Evolutionary conservation across 2,113 vertebrate species (phyloP).

Genomic region (Sisor rabdophorus): DNA sequence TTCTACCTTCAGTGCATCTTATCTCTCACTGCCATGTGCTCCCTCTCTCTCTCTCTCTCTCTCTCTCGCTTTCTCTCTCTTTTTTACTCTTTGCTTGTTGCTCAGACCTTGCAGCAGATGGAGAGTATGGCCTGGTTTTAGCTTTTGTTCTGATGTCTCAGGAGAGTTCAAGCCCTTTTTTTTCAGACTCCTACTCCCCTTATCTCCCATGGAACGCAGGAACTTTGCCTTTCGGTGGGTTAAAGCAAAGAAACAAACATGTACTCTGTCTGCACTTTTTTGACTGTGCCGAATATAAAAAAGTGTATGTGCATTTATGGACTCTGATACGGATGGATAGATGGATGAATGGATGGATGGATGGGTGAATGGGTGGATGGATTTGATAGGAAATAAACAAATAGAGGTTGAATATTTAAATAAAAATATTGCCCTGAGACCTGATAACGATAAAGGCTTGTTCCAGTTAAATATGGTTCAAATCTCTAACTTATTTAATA

Average conservation of each 20-base stretch:
- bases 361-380: too few species aligned
- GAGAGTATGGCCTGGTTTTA: conserved; percentile 94
- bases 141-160: conserved; percentile 94
- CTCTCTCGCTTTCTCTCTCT: conserved; percentile 35
- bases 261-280: background rate
- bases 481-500: background rate
- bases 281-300: background rate
- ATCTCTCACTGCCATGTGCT: background rate
- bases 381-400: background rate
- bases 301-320: too few species aligned
- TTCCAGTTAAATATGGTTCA: background rate
- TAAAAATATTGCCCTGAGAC: background rate
- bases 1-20: conserved; percentile 2
- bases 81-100: conserved; percentile 50
- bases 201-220: conserved; percentile 95
- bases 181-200: conserved; percentile 70
- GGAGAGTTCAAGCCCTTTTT: conserved; percentile 74
- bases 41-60: conserved; percentile 18
- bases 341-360: too few species aligned
- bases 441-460: background rate
- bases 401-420: background rate
- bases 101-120: conserved; percentile 92
- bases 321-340: too few species aligned
- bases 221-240: conserved; percentile 51
- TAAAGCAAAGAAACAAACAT: conserved; percentile 29